These are phyloP conservation scores for Musca domestica DNA, from an alignment of 1,140 invertebrate species.

Conservation along the genomic window DNA sequence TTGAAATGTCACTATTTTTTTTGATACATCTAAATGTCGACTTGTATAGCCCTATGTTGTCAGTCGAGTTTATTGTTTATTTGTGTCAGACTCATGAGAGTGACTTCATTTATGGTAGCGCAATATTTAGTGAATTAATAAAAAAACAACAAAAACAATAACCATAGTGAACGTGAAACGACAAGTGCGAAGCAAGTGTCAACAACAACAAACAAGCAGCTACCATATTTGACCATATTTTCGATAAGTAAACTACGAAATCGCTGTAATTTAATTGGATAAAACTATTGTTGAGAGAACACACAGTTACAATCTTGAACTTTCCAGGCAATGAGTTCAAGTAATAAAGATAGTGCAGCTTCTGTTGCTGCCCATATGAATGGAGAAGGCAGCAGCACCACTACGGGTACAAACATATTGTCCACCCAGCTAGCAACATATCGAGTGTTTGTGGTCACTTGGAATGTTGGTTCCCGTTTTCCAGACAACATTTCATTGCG, in stretches of 20 bases:
- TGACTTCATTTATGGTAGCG: too few species aligned
- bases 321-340: background rate
- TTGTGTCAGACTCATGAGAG: too few species aligned
- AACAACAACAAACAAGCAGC: too few species aligned
- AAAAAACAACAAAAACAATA: too few species aligned
- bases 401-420: background rate
- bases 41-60: too few species aligned
- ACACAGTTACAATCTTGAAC: too few species aligned
- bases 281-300: background rate
- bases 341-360: background rate
- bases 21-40: too few species aligned
- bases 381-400: background rate
- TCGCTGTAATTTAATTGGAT: background rate
- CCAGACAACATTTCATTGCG: conserved; percentile 67
- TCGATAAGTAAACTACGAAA: background rate
- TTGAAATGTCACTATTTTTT: too few species aligned
- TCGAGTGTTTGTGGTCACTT: conserved; percentile 72
- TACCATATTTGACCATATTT: background rate
- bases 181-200: too few species aligned
- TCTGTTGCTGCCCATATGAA: background rate
- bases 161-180: too few species aligned
- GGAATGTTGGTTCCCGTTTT: conserved; percentile 78
- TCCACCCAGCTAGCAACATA: conserved; percentile 8
- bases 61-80: too few species aligned
- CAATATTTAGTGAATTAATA: too few species aligned